Percentiles rank a stretch among this genome's conserved stretches.
These are phyloP conservation scores for Aethina tumida DNA, from an alignment of 1,140 invertebrate species.

Conservation along the genomic window DNA sequence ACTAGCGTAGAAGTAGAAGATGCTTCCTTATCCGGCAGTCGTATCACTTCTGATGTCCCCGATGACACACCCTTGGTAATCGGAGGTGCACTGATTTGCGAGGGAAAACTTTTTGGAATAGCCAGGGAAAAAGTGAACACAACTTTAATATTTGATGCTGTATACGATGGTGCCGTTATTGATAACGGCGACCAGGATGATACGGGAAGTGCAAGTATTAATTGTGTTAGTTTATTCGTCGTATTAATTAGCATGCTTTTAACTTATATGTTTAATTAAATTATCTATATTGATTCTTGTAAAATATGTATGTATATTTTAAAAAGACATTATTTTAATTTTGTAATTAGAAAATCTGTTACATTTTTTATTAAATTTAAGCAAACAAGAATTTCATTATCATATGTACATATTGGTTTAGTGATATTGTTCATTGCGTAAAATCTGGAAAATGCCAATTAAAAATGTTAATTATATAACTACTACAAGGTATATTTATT, in stretches of 20 bases:
- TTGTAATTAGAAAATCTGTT: too few species aligned
- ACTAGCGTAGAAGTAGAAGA: slow-evolving; percentile 3
- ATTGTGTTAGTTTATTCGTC: neutral
- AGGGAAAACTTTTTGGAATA: slow-evolving; percentile 8
- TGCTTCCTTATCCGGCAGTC: neutral
- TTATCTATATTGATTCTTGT: neutral
- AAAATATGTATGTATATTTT: too few species aligned
- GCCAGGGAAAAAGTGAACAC: neutral
- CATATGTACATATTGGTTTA: too few species aligned
- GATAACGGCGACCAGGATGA: neutral
- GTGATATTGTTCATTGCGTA: too few species aligned
- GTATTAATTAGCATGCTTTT: neutral
- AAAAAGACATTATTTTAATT: too few species aligned
- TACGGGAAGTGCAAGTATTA: neutral
- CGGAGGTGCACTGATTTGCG: slow-evolving; percentile 10
- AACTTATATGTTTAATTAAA: neutral
- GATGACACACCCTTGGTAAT: slow-evolving; percentile 4
- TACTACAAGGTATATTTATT: too few species aligned
- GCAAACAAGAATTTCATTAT: too few species aligned
- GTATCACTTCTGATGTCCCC: neutral
- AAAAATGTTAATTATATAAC: too few species aligned
- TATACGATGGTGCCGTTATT: neutral
- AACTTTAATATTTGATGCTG: slow-evolving; percentile 2
- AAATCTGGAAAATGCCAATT: too few species aligned
- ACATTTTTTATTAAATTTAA: too few species aligned